Evolutionary conservation across 2,888 invertebrate species (phyloP), one percentile per base, ranked within the genome.

Genomic region (Charanyca ferruginea): DNA sequence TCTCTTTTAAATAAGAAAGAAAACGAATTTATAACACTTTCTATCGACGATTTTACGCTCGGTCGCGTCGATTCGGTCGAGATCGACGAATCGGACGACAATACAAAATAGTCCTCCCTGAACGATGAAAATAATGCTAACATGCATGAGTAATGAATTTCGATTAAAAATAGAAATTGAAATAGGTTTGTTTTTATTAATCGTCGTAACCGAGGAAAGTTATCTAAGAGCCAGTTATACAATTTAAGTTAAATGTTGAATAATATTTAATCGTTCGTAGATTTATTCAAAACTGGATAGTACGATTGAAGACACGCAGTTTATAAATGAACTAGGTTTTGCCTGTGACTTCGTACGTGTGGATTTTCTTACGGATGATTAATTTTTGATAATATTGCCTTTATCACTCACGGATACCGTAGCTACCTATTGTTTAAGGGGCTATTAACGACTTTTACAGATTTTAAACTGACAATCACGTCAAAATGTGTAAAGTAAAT

Each of bases 1-100:
- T 86, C 87, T 90, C 89, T 94, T 94, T 91, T 94, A 94, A 93
- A 91, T 87, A 89, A 90, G 90, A 90, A 92, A 93, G 91, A 94
- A 94, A 93, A 92, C 90, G 88, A 91, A 89, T 89, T 90, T 87
- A 80, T 66, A 89, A 86, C 90, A 94, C 95, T 95, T 95, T 95
- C 95, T 94, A 92, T 64, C 67, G 73, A 69, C 85, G 85, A 87
- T 89, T 91, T 92, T 83, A 92, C 90, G 94, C 84, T 90, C 82
- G 83, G 79, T 62, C 74, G 89, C 77, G 59, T 63, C 67, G 85
- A 83, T 78, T 79, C 85, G 83, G 73, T 69, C 53, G 76, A 80
- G 57, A 57, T 60, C 57, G 70, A 64, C 53, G 55, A 53, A 77
- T 65, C 69, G 23, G 52, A 41, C 60, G 52, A 64, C 60, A 62